Evolutionary conservation across 2,113 vertebrate genomes (phyloP).

Genomic region (Nesogale talazaci): DNA sequence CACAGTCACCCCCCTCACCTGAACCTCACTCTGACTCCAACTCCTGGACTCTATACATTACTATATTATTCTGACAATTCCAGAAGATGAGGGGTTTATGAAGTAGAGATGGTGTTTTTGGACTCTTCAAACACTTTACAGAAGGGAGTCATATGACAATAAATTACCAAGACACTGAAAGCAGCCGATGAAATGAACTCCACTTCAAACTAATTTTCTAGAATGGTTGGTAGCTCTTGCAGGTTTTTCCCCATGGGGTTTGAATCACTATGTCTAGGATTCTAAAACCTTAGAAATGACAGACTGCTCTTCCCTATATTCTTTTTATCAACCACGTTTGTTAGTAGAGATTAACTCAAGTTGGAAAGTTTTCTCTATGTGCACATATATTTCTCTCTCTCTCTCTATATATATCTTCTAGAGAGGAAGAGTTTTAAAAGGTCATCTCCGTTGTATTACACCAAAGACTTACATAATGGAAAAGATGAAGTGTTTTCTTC

Average conservation of each 20-base stretch:
- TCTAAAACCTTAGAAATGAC: neutral
- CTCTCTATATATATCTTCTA: conserved; percentile 11
- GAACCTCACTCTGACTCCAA: neutral
- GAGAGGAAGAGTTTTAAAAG: conserved; percentile 54
- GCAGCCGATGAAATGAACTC: conserved; percentile 25
- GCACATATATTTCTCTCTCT: no score
- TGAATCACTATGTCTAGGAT: conserved; percentile 16
- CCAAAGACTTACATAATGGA: conserved; percentile 17
- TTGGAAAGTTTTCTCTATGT: conserved; percentile 37
- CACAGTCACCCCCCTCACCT: conserved; percentile 24
- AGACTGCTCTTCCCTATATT: neutral
- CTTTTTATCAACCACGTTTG: neutral
- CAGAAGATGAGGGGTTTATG: neutral
- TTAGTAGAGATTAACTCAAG: conserved; percentile 43
- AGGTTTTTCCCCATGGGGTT: neutral
- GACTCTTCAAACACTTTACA: neutral
- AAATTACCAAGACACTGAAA: neutral
- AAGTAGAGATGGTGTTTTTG: neutral
- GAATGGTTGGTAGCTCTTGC: neutral
- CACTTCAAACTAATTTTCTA: neutral
- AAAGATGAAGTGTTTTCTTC: conserved; percentile 2
- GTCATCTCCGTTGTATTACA: neutral
- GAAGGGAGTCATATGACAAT: neutral
- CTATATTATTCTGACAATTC: neutral
- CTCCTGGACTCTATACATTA: neutral